Percentiles rank a stretch among this genome's conserved stretches.
These are phyloP conservation scores for Carposina sasakii DNA, from an alignment of 1,140 invertebrate species.

Conservation along the genomic window DNA sequence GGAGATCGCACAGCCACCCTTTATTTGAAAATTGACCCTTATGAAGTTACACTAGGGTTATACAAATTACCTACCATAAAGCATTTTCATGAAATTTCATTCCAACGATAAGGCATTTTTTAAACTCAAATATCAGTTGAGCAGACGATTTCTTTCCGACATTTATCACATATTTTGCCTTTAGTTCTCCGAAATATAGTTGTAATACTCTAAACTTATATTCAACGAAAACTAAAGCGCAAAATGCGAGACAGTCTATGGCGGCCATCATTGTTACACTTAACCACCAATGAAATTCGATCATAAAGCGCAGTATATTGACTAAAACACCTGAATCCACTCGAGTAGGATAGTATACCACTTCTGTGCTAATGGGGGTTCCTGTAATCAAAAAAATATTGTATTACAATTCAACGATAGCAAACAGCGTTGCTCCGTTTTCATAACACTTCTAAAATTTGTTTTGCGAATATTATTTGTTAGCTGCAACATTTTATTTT, in stretches of 20 bases:
- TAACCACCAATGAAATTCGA: constrained; percentile 36
- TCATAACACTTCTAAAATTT: no score
- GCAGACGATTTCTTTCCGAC: no score
- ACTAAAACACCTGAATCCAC: constrained; percentile 22
- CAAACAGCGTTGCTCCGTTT: no score
- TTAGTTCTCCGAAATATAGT: no score
- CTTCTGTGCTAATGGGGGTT: constrained; percentile 37
- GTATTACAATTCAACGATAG: no score
- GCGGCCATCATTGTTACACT: constrained; percentile 31
- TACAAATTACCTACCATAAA: constrained; percentile 33
- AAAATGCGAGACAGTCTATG: constrained; percentile 28
- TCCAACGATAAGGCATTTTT: constrained; percentile 30
- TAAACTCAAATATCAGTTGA: no score
- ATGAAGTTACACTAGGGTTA: no score
- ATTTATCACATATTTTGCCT: no score
- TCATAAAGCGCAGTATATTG: constrained; percentile 28
- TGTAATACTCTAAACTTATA: constrained; percentile 41
- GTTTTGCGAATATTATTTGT: no score
- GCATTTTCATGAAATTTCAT: constrained; percentile 36
- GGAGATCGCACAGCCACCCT: no score
- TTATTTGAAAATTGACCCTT: no score
- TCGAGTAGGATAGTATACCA: constrained; percentile 25
- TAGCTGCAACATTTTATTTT: no score
- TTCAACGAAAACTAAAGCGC: constrained; percentile 25
- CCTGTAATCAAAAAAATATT: constrained; percentile 34